Percentiles rank a stretch among this genome's conserved stretches.
phyloP scores from a whole-genome alignment of 2,113 vertebrate species.

The Sinocyclocheilus grahami region DNA sequence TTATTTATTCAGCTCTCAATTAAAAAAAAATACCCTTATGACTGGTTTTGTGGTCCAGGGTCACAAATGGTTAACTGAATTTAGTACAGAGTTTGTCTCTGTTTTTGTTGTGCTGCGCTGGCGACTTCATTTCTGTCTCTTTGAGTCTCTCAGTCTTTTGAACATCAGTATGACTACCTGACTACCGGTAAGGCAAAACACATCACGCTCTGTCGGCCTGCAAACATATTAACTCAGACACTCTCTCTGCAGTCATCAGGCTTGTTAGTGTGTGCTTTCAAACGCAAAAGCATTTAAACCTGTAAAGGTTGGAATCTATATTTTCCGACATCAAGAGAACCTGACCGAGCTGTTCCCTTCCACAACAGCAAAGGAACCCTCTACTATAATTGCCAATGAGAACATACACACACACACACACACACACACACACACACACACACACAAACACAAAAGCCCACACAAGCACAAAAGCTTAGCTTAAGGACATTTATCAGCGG shows the following conservation, averaged over 20 bases:
- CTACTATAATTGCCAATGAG: conserved; percentile 38
- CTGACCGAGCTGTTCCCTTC: neutral
- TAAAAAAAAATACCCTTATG: too few species aligned
- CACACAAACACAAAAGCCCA: neutral
- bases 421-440: neutral
- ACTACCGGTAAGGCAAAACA: neutral
- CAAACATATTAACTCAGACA: neutral
- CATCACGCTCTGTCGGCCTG: neutral
- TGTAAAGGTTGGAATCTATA: conserved; percentile 17
- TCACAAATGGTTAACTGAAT: neutral
- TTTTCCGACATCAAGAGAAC: conserved; percentile 40
- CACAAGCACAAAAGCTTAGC: conserved; percentile 27
- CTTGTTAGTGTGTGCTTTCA: neutral
- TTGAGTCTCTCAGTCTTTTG: neutral
- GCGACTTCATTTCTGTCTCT: neutral
- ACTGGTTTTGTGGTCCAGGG: too few species aligned
- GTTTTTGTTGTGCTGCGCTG: neutral
- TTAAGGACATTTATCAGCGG: conserved; percentile 46
- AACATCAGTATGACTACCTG: neutral
- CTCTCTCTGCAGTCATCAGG: neutral
- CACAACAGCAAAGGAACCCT: conserved; percentile 20
- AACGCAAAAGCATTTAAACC: conserved; percentile 12
- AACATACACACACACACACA: conserved; percentile 1
- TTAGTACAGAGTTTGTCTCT: neutral
- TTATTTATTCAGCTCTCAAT: too few species aligned